Evolutionary conservation across 2,113 vertebrate species (phyloP).

Genomic region (Chionis minor): DNA sequence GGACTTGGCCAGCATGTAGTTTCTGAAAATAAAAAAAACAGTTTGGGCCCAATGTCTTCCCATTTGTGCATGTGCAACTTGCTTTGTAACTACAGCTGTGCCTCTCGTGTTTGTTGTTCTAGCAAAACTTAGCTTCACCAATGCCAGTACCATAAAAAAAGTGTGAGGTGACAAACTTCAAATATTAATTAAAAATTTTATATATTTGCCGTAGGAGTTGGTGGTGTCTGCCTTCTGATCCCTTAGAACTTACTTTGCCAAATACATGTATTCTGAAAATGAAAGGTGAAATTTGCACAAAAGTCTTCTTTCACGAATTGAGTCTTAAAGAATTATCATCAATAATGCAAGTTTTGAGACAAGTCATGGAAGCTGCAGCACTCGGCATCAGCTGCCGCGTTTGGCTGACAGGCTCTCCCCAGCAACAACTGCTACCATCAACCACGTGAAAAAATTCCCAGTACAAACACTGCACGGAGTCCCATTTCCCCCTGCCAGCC

Average conservation of each 20-base stretch:
- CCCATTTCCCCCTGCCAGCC: not conserved
- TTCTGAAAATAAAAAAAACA: not conserved
- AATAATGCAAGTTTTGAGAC: not conserved
- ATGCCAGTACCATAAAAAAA: not conserved
- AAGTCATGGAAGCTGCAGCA: not conserved
- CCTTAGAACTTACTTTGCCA: not conserved
- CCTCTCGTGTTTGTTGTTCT: rapidly evolving
- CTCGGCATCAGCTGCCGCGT: not conserved
- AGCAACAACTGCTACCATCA: not conserved
- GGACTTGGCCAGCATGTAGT: not conserved
- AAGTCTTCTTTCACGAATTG: not conserved
- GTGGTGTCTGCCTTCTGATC: not conserved
- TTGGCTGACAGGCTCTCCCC: not conserved
- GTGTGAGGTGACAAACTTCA: not conserved
- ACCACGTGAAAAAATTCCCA: not conserved
- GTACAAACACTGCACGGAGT: not conserved
- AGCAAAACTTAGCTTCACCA: not conserved
- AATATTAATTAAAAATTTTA: not conserved
- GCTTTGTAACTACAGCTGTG: not conserved
- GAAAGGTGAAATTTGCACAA: not conserved
- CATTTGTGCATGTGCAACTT: not conserved
- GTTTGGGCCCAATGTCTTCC: not conserved
- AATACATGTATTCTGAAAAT: not conserved
- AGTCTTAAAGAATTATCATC: not conserved
- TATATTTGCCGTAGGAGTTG: not conserved